Percentiles rank a stretch among this genome's conserved stretches.
Evolutionary conservation across 2,113 vertebrate species (phyloP).

Genomic region (Corythaeola cristata): DNA sequence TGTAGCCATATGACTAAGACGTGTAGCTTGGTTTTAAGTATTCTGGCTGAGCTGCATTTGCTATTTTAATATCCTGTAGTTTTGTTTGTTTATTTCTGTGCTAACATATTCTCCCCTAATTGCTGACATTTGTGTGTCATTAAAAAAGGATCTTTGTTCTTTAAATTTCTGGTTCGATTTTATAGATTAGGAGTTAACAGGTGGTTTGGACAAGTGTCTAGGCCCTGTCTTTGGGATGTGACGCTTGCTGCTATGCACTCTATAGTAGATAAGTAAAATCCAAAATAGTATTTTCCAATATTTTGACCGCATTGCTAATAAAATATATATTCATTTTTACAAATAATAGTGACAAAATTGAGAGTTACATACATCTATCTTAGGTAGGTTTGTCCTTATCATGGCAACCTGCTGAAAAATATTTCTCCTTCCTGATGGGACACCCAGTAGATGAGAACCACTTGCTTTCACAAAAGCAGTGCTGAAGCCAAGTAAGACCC

Average conservation of each 20-base stretch:
- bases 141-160: neutral
- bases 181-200: neutral
- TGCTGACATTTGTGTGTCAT: neutral
- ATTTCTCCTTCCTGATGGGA: neutral
- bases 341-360: neutral
- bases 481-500: neutral
- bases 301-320: neutral
- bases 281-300: neutral
- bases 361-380: neutral
- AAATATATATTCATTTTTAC: neutral
- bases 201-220: neutral
- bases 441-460: neutral
- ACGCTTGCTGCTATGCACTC: accelerated
- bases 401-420: neutral
- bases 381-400: neutral
- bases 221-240: neutral
- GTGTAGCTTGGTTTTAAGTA: neutral
- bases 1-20: neutral
- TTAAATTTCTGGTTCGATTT: neutral
- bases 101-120: neutral
- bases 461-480: neutral
- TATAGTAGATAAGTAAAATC: neutral
- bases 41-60: neutral
- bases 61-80: neutral
- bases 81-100: neutral